Base-by-base conservation (phyloP, 2,113 vertebrate genomes). In the Gavia stellata region DNA sequence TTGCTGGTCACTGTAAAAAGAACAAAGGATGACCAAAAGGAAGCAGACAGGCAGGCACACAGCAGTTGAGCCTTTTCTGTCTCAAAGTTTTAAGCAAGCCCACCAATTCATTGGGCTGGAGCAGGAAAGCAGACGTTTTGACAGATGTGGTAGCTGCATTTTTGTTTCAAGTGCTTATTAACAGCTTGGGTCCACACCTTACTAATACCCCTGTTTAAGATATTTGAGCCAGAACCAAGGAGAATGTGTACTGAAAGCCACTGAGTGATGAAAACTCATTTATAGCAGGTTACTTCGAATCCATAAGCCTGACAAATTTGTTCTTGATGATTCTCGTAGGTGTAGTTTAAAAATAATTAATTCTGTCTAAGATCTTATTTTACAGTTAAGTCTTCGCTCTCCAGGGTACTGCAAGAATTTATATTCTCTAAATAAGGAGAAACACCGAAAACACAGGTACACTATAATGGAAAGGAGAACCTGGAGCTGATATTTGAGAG, bases 1-100 rank as follows among this genome's bases (percentile, higher is more conserved):
- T 68, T 96, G 97, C 58, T 98, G 97, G 78, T 98, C 98, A 71
- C 98, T 99, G 96, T 68, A 91, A 87, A 70, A 93, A 75, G 78
- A 96, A 79, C n/a, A 84, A 53, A 75, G 52, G 36, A 63, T 92
- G 89, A 68, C 29, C 31, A 67, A 70, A 83, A 58, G 19, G 53
- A 81, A 84, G 50, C 53, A 82, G 61, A 38, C 17, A 45, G 50
- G n/a, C 56, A 52, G 56, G 49, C 19, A 68, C 18, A 20, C 0
- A 42, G 44, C 56, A 63, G 21, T 6, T 44, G 15, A 79, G 20
- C n/a, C 70, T 72, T 25, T 58, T 58, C 78, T 44, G 5, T 70
- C 45, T 75, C 73, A 33, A 23, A 49, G 44, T n/a, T 55, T 84
- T 65, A 71, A 50, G 29, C 68, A 93, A 81, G n/a, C 29, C 45